Base-by-base conservation (phyloP, 2,113 vertebrate species). In the Prionailurus bengalensis region DNA sequence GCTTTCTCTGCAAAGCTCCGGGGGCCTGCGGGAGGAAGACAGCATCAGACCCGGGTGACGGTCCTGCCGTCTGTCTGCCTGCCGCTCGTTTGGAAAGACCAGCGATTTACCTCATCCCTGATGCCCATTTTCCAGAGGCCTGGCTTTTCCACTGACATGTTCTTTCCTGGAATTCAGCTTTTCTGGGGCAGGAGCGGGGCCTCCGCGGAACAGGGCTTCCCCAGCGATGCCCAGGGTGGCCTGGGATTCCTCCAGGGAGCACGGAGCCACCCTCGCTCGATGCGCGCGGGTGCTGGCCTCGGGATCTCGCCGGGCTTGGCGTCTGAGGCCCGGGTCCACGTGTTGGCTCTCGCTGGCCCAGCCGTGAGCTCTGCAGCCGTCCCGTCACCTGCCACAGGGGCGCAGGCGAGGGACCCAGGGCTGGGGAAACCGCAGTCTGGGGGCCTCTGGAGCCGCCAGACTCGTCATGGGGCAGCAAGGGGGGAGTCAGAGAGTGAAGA, bases 141-240 rank as follows among this genome's bases (percentile, higher is more conserved):
- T 78, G 42, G 80, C 93, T 95, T 94, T 94, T 89, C 95, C 95
- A 42, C 63, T 78, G 87, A 87, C 83, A 19, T 0, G 14, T 1
- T 95, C 89, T 94, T 96, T 81, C 85, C 79, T 92, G 95, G 94
- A 92, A 76, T 39, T 70, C 4, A 1, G 17, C n/a, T 85, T 53
- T 51, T 15, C 53, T 0, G 3, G n/a, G 68, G 23, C 7, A 11
- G 92, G 71, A 76, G 29, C 1, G 0, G n/a, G 63, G 65, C 95
- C 33, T 15, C 7, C 36, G 89, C 81, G 4, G n/a, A 71, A 55
- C n/a, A 48, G 71, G 5, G 10, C 55, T 74, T 51, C 15, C 48
- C 31, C 4, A 45, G 73, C 10, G 6, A 4, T 14, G 19, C 4
- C 0, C 1, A 2, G 15, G 91, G 63, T 0, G 0, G 63, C 66